Evolutionary conservation across 2,888 invertebrate species (phyloP).

Genomic region (Phortica okadai): DNA sequence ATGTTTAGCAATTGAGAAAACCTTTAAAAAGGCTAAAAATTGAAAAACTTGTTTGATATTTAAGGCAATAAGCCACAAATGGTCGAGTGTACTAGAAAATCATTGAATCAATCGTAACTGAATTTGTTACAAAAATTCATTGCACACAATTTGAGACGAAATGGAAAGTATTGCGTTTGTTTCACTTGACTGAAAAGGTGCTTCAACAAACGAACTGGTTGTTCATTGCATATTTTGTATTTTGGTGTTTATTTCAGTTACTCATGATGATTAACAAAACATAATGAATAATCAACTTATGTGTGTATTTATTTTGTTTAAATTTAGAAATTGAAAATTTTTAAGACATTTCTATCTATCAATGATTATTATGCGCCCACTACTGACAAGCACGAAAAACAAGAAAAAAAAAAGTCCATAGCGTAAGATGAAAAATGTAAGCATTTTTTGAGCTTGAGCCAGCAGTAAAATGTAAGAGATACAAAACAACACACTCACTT

Average conservation of each 20-base stretch:
- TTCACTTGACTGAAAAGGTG: not conserved
- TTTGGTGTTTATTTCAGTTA: not conserved
- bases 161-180: not conserved
- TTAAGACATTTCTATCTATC: not conserved
- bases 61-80: slow-evolving; percentile 18
- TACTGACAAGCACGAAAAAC: not conserved
- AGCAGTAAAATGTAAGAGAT: not conserved
- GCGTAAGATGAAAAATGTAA: not conserved
- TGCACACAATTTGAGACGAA: not conserved
- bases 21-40: not conserved
- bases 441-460: slow-evolving; percentile 2
- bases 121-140: not conserved
- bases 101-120: not conserved
- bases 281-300: slow-evolving; percentile 55
- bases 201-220: not conserved
- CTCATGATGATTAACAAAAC: slow-evolving; percentile 60
- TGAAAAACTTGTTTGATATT: slow-evolving; percentile 18
- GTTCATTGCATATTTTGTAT: too few relatives aligned
- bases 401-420: not conserved
- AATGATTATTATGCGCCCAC: not conserved
- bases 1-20: not conserved
- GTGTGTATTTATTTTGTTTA: slow-evolving; percentile 51
- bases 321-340: slow-evolving; percentile 54
- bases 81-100: not conserved
- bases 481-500: not conserved